These are phyloP conservation scores for Drosophila auraria DNA, from an alignment of 1,140 invertebrate genomes.

Conservation along the genomic window DNA sequence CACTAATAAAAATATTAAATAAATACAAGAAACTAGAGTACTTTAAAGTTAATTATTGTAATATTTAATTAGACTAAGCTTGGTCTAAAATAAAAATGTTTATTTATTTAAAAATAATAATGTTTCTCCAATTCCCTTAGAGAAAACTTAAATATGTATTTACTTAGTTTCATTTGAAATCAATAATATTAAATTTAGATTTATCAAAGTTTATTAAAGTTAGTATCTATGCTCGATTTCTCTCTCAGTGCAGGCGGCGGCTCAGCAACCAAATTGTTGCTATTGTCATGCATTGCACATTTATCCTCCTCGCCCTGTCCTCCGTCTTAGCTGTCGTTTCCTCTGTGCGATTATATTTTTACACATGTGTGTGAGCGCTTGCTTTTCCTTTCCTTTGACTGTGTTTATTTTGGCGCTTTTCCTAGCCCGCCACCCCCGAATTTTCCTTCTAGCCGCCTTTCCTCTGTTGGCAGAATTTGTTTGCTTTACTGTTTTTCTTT, in stretches of 20 bases:
- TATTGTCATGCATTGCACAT: slow-evolving; percentile 76
- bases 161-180: not conserved
- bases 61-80: too few species aligned
- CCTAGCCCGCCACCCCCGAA: slow-evolving; percentile 8
- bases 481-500: slow-evolving; percentile 32
- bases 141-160: too few species aligned
- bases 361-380: slow-evolving; percentile 30
- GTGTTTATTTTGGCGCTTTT: slow-evolving; percentile 70
- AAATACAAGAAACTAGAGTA: not conserved
- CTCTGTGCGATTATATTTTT: slow-evolving; percentile 60
- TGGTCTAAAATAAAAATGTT: too few species aligned
- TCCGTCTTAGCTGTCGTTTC: slow-evolving; percentile 10
- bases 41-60: not conserved
- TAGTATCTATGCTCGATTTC: not conserved
- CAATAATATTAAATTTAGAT: not conserved
- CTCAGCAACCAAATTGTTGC: slow-evolving; percentile 68
- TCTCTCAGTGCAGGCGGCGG: not conserved
- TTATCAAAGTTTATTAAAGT: not conserved
- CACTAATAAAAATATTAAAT: not conserved
- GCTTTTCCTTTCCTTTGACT: slow-evolving; percentile 48
- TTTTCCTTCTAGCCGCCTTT: slow-evolving; percentile 16
- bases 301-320: slow-evolving; percentile 3
- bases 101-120: too few species aligned
- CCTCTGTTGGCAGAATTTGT: slow-evolving; percentile 33
- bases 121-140: not conserved